Base-by-base conservation (phyloP, 2,888 invertebrate genomes). In the Spodoptera exigua region DNA sequence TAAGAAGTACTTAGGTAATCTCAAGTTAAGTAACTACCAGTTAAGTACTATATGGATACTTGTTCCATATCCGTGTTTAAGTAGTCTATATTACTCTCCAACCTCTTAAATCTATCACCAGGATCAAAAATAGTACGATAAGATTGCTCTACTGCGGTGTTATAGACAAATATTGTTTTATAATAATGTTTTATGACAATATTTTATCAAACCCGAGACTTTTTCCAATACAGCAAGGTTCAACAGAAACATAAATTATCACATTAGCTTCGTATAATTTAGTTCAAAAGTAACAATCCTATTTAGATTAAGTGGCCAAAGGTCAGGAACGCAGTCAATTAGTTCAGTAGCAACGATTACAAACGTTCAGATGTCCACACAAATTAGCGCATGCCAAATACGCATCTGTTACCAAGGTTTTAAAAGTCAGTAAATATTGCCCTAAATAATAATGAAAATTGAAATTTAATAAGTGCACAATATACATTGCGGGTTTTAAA, bases 291-390 rank as follows among this genome's bases (percentile, higher is more conserved):
- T 47, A 21, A n/a, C 21, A 18, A 32, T 27, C 16, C 16, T 44
- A 37, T 70, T 45, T 39, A 36, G 39, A 41, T 37, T 17, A 43
- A 36, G 39, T 40, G 32, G 1, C 16, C 13, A 34, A 39, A 62
- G 51, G 39, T 70, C 63, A 62, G 43, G 41, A 43, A 10, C 13
- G 40, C n/a, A 27, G 34, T 32, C 16, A 35, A 58, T 45, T 36
- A n/a, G 10, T n/a, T 11, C 18, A 59, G 27, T n/a, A n/a, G 9
- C 18, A 63, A 49, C 32, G 34, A n/a, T 34, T 44, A 27, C 21
- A 62, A 45, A 41, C 49, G 51, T 37, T 13, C n/a, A 2, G 16
- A 32, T 49, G 40, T 34, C n/a, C 27, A 36, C 27, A 59, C 11
- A n/a, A 49, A 58, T 36, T 32, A 32, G 12, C 11, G 27, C 37